A percentile compares a stretch with the other conserved stretches of the same genome.
These are phyloP conservation scores for Gavialis gangeticus DNA, from an alignment of 2,113 vertebrate species.

Conservation along the genomic window DNA sequence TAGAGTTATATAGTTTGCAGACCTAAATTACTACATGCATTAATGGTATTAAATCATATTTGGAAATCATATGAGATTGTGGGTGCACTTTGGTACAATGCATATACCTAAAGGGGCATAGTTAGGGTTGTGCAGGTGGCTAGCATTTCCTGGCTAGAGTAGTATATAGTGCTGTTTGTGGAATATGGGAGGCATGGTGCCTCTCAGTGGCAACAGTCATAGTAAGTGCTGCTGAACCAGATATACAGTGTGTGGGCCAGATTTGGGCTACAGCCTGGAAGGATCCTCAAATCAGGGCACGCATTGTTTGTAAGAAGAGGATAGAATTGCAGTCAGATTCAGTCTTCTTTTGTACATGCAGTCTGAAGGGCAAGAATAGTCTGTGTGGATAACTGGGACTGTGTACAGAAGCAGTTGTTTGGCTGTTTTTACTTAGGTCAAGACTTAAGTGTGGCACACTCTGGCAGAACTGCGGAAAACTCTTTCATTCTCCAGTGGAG, in stretches of 20 bases:
- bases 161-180: background rate
- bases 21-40: fast-evolving
- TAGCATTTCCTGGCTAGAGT: background rate
- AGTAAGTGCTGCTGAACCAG: background rate
- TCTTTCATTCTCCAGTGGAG: background rate
- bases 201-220: background rate
- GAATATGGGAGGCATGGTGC: background rate
- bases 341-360: background rate
- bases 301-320: background rate
- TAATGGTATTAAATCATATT: fast-evolving
- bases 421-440: background rate
- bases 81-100: background rate
- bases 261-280: background rate
- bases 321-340: background rate
- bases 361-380: background rate
- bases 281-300: background rate
- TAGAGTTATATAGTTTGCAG: background rate
- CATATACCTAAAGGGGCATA: background rate
- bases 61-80: background rate
- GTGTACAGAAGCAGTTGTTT: background rate
- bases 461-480: constrained; percentile 12
- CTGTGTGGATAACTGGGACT: constrained; percentile 1
- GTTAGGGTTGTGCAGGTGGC: background rate
- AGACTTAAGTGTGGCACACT: background rate
- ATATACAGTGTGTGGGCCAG: fast-evolving